A percentile compares a stretch with the other conserved stretches of the same genome.
Conservation (phyloP, 2,797 vertebrate species). For the Microchirus variegatus region DNA sequence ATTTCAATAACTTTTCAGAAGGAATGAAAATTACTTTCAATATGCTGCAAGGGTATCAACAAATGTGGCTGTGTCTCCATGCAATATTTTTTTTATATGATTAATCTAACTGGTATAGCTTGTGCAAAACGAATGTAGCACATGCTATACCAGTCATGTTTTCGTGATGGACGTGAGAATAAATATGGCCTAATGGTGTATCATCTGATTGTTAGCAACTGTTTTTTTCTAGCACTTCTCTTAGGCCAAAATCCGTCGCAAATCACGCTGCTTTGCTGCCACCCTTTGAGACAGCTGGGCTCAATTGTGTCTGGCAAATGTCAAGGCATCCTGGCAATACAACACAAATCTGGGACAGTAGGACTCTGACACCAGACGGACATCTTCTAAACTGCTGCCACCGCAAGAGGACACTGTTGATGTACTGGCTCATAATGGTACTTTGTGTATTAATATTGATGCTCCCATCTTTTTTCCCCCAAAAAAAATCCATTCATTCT, state of each 20-base stretch:
- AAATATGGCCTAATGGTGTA: slow-evolving; percentile 64
- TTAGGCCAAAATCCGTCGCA: slow-evolving; percentile 45
- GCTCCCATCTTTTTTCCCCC: slow-evolving; percentile 26
- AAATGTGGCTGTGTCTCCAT: too few species aligned
- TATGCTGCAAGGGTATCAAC: too few species aligned
- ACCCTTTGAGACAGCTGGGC: slow-evolving; percentile 66
- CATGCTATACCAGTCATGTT: slow-evolving; percentile 18
- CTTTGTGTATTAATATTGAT: slow-evolving; percentile 56
- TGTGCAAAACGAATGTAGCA: slow-evolving; percentile 38
- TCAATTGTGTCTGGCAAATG: slow-evolving; percentile 76
- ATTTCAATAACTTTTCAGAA: too few species aligned
- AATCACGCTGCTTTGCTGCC: slow-evolving; percentile 63
- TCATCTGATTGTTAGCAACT: slow-evolving; percentile 28
- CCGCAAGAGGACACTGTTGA: slow-evolving; percentile 84
- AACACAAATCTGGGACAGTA: slow-evolving; percentile 69
- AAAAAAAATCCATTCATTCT: slow-evolving; percentile 49
- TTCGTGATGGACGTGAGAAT: slow-evolving; percentile 56
- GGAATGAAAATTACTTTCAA: too few species aligned
- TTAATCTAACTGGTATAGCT: slow-evolving; percentile 9
- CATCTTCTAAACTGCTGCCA: slow-evolving; percentile 40
- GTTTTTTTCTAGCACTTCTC: slow-evolving; percentile 39
- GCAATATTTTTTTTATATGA: slow-evolving; percentile 3
- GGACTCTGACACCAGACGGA: slow-evolving; percentile 48
- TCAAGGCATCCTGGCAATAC: slow-evolving; percentile 72
- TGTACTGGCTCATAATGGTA: slow-evolving; percentile 36